Evolutionary conservation across 2,797 vertebrate genomes (phyloP).

Genomic region (Gymnoscopelus microlampas): DNA sequence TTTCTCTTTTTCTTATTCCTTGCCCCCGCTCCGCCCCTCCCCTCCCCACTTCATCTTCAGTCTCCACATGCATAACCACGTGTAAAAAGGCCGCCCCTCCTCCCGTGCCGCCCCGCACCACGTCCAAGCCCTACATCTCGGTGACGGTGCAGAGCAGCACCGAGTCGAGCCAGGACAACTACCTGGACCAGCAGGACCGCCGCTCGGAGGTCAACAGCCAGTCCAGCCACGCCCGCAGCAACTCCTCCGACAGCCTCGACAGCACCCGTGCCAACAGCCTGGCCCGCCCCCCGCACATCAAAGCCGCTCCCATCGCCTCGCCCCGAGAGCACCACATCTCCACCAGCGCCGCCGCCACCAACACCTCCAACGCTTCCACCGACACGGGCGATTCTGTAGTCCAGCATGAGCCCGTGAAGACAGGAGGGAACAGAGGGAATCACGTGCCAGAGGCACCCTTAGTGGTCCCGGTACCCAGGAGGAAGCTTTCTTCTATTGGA

Average conservation of each 20-base stretch:
- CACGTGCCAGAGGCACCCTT: constrained; percentile 86
- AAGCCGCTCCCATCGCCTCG: constrained; percentile 80
- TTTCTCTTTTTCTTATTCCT: not conserved
- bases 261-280: constrained; percentile 93
- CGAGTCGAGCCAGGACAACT: constrained; percentile 97
- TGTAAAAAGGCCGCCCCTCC: constrained; percentile 96
- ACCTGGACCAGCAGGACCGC: constrained; percentile 94
- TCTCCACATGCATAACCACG: constrained; percentile 95
- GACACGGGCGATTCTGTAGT: constrained; percentile 78
- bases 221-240: constrained; percentile 92
- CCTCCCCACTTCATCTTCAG: constrained; percentile 66
- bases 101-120: constrained; percentile 95
- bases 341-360: constrained; percentile 66
- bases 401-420: constrained; percentile 88
- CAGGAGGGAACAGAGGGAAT: constrained; percentile 74
- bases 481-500: constrained; percentile 98
- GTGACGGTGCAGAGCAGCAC: constrained; percentile 99
- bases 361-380: constrained; percentile 82
- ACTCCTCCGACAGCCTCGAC: constrained; percentile 96
- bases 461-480: constrained; percentile 85
- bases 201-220: constrained; percentile 96
- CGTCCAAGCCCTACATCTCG: constrained; percentile 98
- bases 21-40: not conserved
- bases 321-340: constrained; percentile 62
- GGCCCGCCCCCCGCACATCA: constrained; percentile 84